Percentiles rank a stretch among this genome's conserved stretches.
Evolutionary conservation across 1,140 invertebrate species (phyloP).

Genomic region (Bombus huntii): DNA sequence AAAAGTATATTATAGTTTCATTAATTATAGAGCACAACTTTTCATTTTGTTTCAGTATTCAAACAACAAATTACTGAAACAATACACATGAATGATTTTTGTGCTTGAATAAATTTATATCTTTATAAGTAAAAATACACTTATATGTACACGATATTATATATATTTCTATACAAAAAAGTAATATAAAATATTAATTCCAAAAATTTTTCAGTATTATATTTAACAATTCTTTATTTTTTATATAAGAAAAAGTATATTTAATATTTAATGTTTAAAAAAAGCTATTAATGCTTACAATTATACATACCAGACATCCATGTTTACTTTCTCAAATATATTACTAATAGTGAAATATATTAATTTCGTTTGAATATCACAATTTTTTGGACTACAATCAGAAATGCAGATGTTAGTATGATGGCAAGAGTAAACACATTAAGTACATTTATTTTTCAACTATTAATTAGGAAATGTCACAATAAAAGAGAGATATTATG

Average conservation of each 20-base stretch:
- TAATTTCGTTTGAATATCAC: background rate
- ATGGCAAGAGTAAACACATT: background rate
- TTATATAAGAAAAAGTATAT: background rate
- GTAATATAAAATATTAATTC: background rate
- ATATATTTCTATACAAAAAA: background rate
- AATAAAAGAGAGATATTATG: background rate
- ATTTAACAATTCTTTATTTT: background rate
- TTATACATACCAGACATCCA: background rate
- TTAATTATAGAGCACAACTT: background rate
- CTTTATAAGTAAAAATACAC: background rate
- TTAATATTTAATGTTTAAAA: background rate
- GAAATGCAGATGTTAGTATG: conserved; percentile 1
- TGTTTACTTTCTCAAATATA: background rate
- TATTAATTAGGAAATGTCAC: background rate
- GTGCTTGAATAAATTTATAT: background rate
- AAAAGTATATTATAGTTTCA: background rate
- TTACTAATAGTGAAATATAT: background rate
- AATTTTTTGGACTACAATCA: background rate
- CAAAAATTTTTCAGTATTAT: background rate
- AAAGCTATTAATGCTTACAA: background rate
- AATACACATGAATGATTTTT: background rate
- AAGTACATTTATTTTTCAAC: conserved; percentile 14
- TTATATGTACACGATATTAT: background rate
- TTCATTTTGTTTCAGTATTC: background rate
- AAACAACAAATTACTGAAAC: background rate